These are phyloP conservation scores for Bombus sibiricus DNA, from an alignment of 1,140 invertebrate species.

Conservation along the genomic window DNA sequence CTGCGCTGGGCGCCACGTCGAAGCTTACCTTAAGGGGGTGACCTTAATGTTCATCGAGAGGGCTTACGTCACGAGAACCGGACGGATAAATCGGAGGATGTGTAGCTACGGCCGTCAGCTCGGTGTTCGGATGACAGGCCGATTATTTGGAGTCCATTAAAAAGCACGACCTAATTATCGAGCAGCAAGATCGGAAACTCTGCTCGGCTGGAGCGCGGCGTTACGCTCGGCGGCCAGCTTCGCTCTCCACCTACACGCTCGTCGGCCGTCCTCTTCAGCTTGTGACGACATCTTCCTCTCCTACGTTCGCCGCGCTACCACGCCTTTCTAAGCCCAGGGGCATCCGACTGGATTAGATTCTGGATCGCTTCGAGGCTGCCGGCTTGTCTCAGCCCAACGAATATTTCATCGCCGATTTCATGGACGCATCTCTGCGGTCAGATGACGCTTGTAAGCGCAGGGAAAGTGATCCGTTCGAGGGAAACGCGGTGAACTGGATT, in stretches of 20 bases:
- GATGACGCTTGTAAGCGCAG: neutral
- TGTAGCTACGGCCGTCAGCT: neutral
- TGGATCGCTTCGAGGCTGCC: conserved; percentile 64
- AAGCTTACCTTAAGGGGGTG: conserved; percentile 14
- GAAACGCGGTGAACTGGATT: conserved; percentile 29
- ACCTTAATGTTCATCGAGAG: conserved; percentile 53
- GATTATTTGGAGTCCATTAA: conserved; percentile 58
- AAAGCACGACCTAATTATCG: conserved; percentile 55
- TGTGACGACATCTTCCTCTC: conserved; percentile 68
- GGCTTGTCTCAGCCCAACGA: conserved; percentile 49
- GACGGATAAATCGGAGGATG: conserved; percentile 4
- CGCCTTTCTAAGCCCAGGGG: conserved; percentile 75
- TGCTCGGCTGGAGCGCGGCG: neutral
- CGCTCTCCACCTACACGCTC: conserved; percentile 61
- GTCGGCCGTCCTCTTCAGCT: conserved; percentile 47
- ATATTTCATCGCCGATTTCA: conserved; percentile 50
- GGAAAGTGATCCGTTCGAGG: conserved; percentile 37
- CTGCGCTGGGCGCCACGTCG: neutral
- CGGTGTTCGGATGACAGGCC: conserved; percentile 15
- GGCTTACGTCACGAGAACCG: conserved; percentile 50
- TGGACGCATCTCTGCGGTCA: conserved; percentile 37
- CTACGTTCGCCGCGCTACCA: conserved; percentile 63
- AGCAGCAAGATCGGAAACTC: neutral
- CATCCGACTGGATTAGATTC: conserved; percentile 71
- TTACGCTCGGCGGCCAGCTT: neutral